Base-by-base conservation (phyloP, 2,113 vertebrate genomes). In the Orientallactaga bullata region DNA sequence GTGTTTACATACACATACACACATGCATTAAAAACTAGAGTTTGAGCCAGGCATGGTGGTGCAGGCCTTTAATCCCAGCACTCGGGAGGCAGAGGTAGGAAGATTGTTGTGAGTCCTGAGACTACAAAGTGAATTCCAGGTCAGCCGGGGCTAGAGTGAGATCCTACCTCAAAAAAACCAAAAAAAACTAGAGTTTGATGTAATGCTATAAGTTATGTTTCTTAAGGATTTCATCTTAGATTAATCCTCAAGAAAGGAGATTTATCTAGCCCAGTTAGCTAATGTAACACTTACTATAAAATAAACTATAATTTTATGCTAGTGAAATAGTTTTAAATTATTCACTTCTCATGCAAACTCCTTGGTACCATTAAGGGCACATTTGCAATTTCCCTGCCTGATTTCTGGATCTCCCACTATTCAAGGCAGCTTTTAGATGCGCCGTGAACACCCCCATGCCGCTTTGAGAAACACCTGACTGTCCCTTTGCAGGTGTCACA, bases 321-420 rank as follows among this genome's bases (percentile, higher is more conserved):
- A 93, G 21, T 69, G n/a, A 69, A 58, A 26, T 35, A 6, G 80
- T 78, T 90, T 83, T 90, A 3, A 37, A 91, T 63, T 88, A n/a
- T 37, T 32, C 12, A n/a, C 24, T 88, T 94, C 88, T 35, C 88
- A 58, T 66, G 39, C 18, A 95, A 81, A 84, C 28, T 66, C 37
- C 63, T 89, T 66, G 30, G 42, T 60, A 91, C 1, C 7, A 4
- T 28, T 61, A 86, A 89, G 15, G 23, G 16, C 73, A 35, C 3
- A 23, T 86, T 91, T 94, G 85, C 68, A 32, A 26, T 80, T 93
- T 69, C 35, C 63, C 47, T 42, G 32, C 80, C 71, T 89, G 86
- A 69, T 66, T 91, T 69, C 51, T 77, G 11, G 89, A 77, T 79
- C 68, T 85, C 26, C 20, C 5, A 3, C 26, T 89, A 35, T 37